Evolutionary conservation across 2,888 invertebrate genomes (phyloP), one percentile per base, ranked within the genome.

Genomic region (Taphrorychus bicolor): DNA sequence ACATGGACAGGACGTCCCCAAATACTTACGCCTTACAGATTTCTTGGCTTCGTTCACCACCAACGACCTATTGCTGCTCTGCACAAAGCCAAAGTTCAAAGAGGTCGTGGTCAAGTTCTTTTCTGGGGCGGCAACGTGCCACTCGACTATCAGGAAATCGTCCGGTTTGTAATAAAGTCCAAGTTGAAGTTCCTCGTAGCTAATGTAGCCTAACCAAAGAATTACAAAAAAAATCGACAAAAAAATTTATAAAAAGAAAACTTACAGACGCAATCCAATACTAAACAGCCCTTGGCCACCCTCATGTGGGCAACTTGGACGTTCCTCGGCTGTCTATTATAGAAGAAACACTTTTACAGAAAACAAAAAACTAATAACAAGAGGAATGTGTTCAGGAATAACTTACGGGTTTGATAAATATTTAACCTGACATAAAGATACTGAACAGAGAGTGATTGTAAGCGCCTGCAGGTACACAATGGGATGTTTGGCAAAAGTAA

Each of bases 101-200:
- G 61, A 66, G 24, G 32, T 11, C 1, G 14, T 7, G 2, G 17
- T n/a, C n/a, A n/a, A 48, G 49, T 67, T 70, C 5, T 59, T 45
- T 2, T n/a, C n/a, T n/a, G 62, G 40, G 18, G 71, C 70, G 16
- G 51, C 71, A 22, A 72, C 42, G 19, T 69, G 69, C 23, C 70
- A 66, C 59, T 76, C 73, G 18, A 76, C 14, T 19, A 76, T 56
- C 7, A 74, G 68, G 42, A 74, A 71, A 71, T 76, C 76, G 23
- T 74, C 73, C 49, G 67, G 61, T 64, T 70, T 75, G 42, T 72
- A 67, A 52, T 72, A 66, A 1, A 58, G 48, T 17, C 60, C 67
- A 1, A 41, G 52, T 40, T 57, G 64, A 42, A 53, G 19, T 52
- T 75, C 71, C 7, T 71, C 41, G 59, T 71, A 65, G 4, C 69